Evolutionary conservation across 2,888 invertebrate genomes (phyloP).

Genomic region (Helleia helle): DNA sequence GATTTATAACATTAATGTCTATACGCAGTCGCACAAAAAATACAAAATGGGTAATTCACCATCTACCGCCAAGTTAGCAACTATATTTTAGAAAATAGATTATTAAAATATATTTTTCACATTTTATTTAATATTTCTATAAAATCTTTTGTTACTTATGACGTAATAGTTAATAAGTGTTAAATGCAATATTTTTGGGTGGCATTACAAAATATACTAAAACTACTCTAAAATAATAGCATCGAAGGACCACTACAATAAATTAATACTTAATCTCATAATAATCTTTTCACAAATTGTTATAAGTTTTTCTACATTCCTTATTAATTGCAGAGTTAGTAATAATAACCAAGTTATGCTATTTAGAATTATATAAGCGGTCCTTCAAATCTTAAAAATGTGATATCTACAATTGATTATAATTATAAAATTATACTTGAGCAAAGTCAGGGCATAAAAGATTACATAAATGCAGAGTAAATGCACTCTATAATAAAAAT

Average conservation of each 20-base stretch:
- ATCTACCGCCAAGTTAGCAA: not conserved
- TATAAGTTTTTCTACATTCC: too few relatives aligned
- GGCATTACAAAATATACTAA: constrained; percentile 32
- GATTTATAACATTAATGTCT: too few relatives aligned
- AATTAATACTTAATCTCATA: not conserved
- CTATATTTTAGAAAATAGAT: not conserved
- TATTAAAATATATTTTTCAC: too few relatives aligned
- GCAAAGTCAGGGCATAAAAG: constrained; percentile 40
- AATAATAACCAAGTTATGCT: too few relatives aligned
- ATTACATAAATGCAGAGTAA: constrained; percentile 41
- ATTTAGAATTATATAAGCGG: constrained; percentile 5
- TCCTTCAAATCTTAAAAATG: constrained; percentile 12
- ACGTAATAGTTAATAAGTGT: constrained; percentile 35
- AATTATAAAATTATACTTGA: constrained; percentile 29
- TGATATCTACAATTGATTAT: constrained; percentile 6
- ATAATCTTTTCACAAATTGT: too few relatives aligned
- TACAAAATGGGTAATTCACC: not conserved
- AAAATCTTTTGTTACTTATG: constrained; percentile 40
- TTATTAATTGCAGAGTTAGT: too few relatives aligned
- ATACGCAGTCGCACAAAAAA: too few relatives aligned
- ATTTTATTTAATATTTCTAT: constrained; percentile 33
- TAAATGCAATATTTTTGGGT: constrained; percentile 70
- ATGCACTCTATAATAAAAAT: constrained; percentile 35
- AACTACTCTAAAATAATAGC: constrained; percentile 9
- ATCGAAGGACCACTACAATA: constrained; percentile 17